Percentiles rank a stretch among this genome's conserved stretches.
phyloP scores from a whole-genome alignment of 2,888 invertebrate species.

The Polymixis lichenea region DNA sequence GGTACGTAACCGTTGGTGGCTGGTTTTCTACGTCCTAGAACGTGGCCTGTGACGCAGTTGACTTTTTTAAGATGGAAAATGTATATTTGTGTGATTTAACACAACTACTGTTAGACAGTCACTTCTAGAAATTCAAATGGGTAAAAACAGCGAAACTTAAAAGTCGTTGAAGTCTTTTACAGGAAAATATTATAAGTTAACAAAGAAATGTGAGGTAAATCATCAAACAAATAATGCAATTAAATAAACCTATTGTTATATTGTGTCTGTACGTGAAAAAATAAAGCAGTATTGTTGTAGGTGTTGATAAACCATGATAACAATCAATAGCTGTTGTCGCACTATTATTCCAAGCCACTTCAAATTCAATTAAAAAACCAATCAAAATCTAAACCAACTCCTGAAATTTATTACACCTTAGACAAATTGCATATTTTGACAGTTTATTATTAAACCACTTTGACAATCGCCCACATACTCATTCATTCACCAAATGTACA shows the following conservation, averaged over 20 bases:
- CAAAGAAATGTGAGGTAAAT: neutral
- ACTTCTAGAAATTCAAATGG: neutral
- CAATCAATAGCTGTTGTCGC: slow-evolving; percentile 6
- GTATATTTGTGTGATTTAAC: neutral
- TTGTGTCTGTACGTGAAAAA: neutral
- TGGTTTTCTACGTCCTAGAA: too few relatives aligned
- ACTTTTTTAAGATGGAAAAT: too few relatives aligned
- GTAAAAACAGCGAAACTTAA: neutral
- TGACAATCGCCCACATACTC: slow-evolving; percentile 59
- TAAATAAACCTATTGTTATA: neutral
- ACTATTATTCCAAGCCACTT: slow-evolving; percentile 28
- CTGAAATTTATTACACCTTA: slow-evolving; percentile 43
- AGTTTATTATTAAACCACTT: slow-evolving; percentile 57
- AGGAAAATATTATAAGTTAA: neutral
- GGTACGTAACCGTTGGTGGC: too few relatives aligned
- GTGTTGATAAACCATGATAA: slow-evolving; percentile 47
- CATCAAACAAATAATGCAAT: neutral
- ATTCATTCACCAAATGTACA: slow-evolving; percentile 14
- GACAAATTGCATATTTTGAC: slow-evolving; percentile 60
- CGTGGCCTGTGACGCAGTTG: too few relatives aligned
- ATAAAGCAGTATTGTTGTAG: neutral
- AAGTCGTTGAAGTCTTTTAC: neutral
- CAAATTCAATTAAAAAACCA: slow-evolving; percentile 62
- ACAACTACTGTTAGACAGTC: neutral
- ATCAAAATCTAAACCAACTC: slow-evolving; percentile 45